phyloP scores from a whole-genome alignment of 2,888 invertebrate genomes.

The Troides helena region DNA sequence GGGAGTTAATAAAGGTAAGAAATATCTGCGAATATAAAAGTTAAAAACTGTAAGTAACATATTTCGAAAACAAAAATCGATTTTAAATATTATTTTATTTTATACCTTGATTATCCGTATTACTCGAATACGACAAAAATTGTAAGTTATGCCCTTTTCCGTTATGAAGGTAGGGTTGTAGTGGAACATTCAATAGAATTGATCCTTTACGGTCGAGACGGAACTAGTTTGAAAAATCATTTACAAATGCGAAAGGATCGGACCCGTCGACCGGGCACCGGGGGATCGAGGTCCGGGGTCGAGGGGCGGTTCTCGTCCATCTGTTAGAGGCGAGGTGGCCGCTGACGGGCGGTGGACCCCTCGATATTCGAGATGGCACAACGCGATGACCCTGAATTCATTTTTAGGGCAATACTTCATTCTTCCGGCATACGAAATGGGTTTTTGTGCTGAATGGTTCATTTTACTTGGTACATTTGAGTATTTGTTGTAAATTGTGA shows the following conservation, averaged over 20 bases:
- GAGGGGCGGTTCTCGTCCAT: constrained; percentile 50
- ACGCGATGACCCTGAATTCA: constrained; percentile 60
- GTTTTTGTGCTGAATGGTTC: constrained; percentile 1
- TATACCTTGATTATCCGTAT: too few species aligned
- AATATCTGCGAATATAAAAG: too few species aligned
- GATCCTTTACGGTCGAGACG: neutral
- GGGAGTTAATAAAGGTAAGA: too few species aligned
- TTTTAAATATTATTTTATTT: too few species aligned
- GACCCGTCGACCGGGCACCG: constrained; percentile 29
- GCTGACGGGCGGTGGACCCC: constrained; percentile 62
- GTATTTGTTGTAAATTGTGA: too few species aligned
- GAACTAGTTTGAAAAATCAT: constrained; percentile 44
- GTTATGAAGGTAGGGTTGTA: neutral
- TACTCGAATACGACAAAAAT: too few species aligned
- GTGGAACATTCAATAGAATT: neutral
- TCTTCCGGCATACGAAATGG: constrained; percentile 16
- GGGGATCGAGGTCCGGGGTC: constrained; percentile 27
- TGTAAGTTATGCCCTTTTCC: neutral
- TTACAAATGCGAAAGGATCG: constrained; percentile 57
- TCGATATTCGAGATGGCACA: constrained; percentile 66
- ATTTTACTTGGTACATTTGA: neutral
- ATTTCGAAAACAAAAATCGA: too few species aligned
- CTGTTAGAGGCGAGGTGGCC: constrained; percentile 40
- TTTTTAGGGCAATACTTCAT: constrained; percentile 30
- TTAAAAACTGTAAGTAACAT: too few species aligned